These are phyloP conservation scores for Paramormyrops hopkinsi DNA, from an alignment of 2,797 vertebrate species.

Conservation along the genomic window DNA sequence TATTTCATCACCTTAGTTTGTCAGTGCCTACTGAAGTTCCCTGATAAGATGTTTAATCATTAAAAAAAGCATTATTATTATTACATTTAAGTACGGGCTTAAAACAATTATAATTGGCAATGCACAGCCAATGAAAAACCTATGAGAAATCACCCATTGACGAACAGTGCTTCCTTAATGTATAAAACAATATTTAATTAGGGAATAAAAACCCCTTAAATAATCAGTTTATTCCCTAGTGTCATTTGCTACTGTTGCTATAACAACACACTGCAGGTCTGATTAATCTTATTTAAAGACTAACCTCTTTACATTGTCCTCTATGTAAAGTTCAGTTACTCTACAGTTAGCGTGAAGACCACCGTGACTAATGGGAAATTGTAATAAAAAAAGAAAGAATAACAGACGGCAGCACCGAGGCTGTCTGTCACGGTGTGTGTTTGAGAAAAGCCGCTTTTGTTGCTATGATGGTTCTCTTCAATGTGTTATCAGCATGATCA, in stretches of 20 bases:
- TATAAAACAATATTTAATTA: conserved; percentile 39
- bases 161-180: conserved; percentile 33
- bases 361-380: background rate
- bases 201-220: conserved; percentile 39
- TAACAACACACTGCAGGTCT: background rate
- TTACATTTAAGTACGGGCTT: background rate
- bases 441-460: background rate
- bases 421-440: background rate
- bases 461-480: background rate
- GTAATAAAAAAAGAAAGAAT: background rate
- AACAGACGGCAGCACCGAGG: background rate
- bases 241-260: conserved; percentile 41
- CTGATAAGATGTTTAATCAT: background rate
- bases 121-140: conserved; percentile 33
- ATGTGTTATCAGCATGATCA: background rate
- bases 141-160: conserved; percentile 29
- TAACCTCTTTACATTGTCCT: background rate
- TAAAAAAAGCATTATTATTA: background rate
- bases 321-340: background rate
- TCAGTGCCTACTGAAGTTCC: background rate
- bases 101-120: conserved; percentile 1
- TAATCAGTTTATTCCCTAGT: conserved; percentile 44
- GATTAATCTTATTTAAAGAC: background rate
- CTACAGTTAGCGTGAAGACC: background rate
- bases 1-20: background rate